Base-by-base conservation (phyloP, 1,140 invertebrate species). In the Ctenoplectra terminalis region DNA sequence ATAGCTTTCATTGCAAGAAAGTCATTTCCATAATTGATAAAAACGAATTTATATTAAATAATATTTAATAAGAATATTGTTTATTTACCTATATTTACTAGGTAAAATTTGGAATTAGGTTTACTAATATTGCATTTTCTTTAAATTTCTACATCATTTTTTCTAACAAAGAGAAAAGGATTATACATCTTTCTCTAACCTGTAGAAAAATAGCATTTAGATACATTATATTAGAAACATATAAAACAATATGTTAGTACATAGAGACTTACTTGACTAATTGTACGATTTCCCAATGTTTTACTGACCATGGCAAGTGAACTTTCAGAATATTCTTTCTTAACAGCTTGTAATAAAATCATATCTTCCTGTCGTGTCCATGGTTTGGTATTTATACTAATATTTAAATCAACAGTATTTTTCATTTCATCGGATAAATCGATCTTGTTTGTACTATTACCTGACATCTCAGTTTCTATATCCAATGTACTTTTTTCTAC, bases 311-410 rank as follows among this genome's bases (percentile, higher is more conserved):
- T 34, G 0, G 40, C 17, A 75, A 94, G 91, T 15, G 92, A 91
- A 73, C 88, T 89, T 50, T 91, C 87, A 15, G 91, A 93, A 82
- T 93, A 94, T 61, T 93, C 92, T 75, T 91, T 91, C 81, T 93
- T 93, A 17, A 94, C 88, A 83, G 78, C 88, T 82, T 92, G 89
- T 31, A 94, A 82, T n/a, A 94, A 72, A 69, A 93, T 86, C 69
- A 90, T 90, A 82, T 94, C 93, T 70, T 94, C 93, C 79, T 93
- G 89, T 80, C 92, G 90, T 46, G 93, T 91, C 93, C 93, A 94
- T 5, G 92, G 88, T 73, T 71, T 90, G 11, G 73, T 56, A 37
- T 79, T 69, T 64, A 26, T 67, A 83, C 88, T 75, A 15, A 52
- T 40, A 73, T 87, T 81, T 64, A 43, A 69, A 58, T 84, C 72